Evolutionary conservation across 2,797 vertebrate species (phyloP).

Genomic region (Neopelma chrysocephalum): DNA sequence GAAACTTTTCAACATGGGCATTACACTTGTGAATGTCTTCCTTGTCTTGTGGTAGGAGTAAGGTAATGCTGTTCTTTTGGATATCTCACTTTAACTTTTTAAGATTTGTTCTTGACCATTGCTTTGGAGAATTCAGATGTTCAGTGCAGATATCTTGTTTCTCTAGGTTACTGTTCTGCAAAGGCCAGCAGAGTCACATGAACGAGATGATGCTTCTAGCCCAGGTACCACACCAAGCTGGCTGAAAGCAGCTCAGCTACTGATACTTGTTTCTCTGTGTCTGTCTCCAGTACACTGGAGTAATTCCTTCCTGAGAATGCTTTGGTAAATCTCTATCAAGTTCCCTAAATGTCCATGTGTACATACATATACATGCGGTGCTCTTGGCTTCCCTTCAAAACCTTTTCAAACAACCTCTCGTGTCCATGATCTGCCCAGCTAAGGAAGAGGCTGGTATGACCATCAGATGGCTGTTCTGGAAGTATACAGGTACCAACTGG

Average conservation of each 20-base stretch:
- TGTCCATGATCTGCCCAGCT: not conserved
- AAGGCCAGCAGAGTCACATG: constrained; percentile 52
- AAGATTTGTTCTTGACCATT: not conserved
- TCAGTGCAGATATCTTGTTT: not conserved
- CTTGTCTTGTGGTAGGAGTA: not conserved
- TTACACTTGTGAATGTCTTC: not conserved
- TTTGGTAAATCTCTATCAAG: not conserved
- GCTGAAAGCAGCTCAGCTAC: not conserved
- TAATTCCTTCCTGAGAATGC: not conserved
- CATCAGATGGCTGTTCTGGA: not conserved
- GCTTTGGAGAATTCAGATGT: not conserved
- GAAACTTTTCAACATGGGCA: not conserved
- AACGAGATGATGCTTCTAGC: constrained; percentile 10
- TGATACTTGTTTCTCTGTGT: not conserved
- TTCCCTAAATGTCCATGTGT: not conserved
- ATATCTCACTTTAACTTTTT: not conserved
- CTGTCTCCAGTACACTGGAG: not conserved
- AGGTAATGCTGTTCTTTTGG: not conserved
- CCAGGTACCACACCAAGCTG: constrained; percentile 66
- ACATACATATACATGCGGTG: not conserved
- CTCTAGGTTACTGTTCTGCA: constrained; percentile 86
- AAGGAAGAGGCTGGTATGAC: not conserved
- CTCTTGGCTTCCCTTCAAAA: not conserved
- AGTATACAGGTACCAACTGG: not conserved
- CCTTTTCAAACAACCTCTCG: not conserved